Base-by-base conservation (phyloP, 2,113 vertebrate genomes). In the Hipposideros armiger region DNA sequence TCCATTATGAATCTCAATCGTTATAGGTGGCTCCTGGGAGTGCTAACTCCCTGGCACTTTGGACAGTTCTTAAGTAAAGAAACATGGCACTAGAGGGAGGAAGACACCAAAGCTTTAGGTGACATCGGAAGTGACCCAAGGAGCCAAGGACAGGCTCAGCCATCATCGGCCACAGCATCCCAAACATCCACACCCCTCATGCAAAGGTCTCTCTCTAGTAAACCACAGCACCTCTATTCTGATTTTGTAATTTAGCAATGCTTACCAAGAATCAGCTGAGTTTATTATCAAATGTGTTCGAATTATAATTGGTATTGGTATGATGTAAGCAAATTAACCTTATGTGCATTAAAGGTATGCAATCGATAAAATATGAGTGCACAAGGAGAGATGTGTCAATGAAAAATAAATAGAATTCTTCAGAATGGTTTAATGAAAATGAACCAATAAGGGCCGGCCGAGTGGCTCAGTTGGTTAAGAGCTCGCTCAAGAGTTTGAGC, bases 331-430 rank as follows among this genome's bases (percentile, higher is more conserved):
- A 96, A 81, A 72, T 77, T 80, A 72, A 72, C 42, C 7, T 56
- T 70, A 70, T 4, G 3, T 80, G 87, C 83, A 95, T 95, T 92
- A 30, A 50, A 91, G 40, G 13, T 87, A 76, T 64, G 22, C 13
- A 93, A 69, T 67, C 2, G 4, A 58, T 81, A 36, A 97, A 92
- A 83, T 92, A 91, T 42, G 52, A 89, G 19, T 83, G 32, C 15
- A 28, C 19, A 32, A 60, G 69, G 30, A 76, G 16, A 84, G 67
- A 62, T 42, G 19, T 47, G 13, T 93, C 8, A 9, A 24, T 76
- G 64, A 86, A 85, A 92, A 88, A 22, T 54, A 62, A 67, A 11
- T 47, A 42, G 22, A 90, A n/a, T 85, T 67, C 52, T 91, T 96
- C 67, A 72, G 73, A 94, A 69, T 56, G 20, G 9, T 69, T 69